Base-by-base conservation (phyloP, 1,140 invertebrate genomes). In the Brachionus koreanus region DNA sequence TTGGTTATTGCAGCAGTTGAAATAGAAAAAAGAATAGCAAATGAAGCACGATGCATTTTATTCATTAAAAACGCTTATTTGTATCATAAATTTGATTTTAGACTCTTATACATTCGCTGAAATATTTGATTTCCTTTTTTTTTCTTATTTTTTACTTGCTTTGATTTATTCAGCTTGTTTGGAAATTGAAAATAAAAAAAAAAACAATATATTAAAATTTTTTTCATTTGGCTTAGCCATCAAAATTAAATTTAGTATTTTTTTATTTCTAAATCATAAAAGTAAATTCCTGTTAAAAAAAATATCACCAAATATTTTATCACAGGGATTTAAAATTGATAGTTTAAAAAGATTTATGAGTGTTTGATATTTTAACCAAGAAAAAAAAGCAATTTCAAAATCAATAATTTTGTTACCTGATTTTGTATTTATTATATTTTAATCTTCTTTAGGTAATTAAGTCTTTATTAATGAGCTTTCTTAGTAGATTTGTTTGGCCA, bases 71-170 rank as follows among this genome's bases (percentile, higher is more conserved):
- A 57, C 49, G 49, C 49, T 57, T 57, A 57, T 57, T 65, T 33
- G 6, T 65, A 65, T 37, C 33, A n/a, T 65, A 35, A 37, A 65
- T 65, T 63, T 63, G 25, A 33, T 25, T 29, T 63, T 37, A 65
- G 63, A 65, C 25, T 33, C 10, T 37, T 33, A 65, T 37, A 33
- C 63, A 65, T 65, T 65, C 33, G 63, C 63, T 65, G 33, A 65
- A 65, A 65, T 65, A 65, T 65, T 65, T 33, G 29, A 65, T 65
- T 65, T 65, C 63, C 63, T 65, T 33, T 65, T 33, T 29, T 33
- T 65, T 5, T 65, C 25, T 10, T 29, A 4, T 65, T 65, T 65
- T 65, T 65, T 65, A 33, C 33, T 37, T 65, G 63, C 33, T 65
- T 37, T 65, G 12, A 5, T 37, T 37, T 65, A 65, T 65, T 37